Evolutionary conservation across 2,113 vertebrate species (phyloP).

Genomic region (Charina bottae): DNA sequence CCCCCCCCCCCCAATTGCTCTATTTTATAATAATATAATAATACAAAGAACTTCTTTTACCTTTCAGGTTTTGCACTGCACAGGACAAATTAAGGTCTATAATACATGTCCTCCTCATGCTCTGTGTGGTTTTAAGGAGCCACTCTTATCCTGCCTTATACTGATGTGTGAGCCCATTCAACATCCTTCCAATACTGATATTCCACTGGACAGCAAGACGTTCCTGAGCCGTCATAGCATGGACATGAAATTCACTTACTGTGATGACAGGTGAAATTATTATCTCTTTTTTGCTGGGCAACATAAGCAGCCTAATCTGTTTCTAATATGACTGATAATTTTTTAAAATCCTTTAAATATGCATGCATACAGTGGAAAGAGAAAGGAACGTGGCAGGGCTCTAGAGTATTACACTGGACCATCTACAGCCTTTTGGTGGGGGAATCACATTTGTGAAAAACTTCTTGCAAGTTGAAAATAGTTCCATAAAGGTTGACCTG

Average conservation of each 20-base stretch:
- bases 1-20: not conserved
- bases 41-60: not conserved
- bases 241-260: slow-evolving; percentile 97
- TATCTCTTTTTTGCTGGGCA: not conserved
- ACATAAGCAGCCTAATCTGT: not conserved
- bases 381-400: not conserved
- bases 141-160: slow-evolving; percentile 86
- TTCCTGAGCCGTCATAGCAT: slow-evolving; percentile 96
- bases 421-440: not conserved
- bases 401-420: not conserved
- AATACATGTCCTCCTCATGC: slow-evolving; percentile 73
- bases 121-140: slow-evolving; percentile 90
- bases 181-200: slow-evolving; percentile 91
- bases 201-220: slow-evolving; percentile 89
- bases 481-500: not conserved
- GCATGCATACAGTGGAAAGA: not conserved
- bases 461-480: not conserved
- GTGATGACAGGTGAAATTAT: slow-evolving; percentile 86
- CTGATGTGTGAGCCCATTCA: slow-evolving; percentile 94
- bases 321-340: not conserved
- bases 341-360: not conserved
- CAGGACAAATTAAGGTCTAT: slow-evolving; percentile 84
- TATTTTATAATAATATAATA: not conserved
- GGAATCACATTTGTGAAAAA: not conserved
- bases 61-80: slow-evolving; percentile 91